A percentile compares a stretch with the other conserved stretches of the same genome.
phyloP scores from a whole-genome alignment of 2,113 vertebrate genomes.

The Pseudopodoces humilis region DNA sequence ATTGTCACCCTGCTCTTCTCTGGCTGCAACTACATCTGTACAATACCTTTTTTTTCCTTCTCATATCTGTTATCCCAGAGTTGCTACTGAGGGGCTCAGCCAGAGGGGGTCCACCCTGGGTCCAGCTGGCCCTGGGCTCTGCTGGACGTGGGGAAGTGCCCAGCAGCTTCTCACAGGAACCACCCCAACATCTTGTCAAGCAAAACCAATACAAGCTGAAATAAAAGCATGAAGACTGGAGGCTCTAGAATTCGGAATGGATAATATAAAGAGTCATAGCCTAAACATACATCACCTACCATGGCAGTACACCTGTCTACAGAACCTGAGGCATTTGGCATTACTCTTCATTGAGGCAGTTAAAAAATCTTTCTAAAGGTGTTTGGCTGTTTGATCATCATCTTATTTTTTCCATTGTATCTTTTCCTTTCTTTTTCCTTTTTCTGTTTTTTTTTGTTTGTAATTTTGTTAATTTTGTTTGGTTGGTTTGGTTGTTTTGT shows the following conservation, averaged over 20 bases:
- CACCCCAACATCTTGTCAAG: background rate
- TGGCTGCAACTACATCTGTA: background rate
- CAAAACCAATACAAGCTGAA: background rate
- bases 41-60: background rate
- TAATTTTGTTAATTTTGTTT: background rate
- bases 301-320: background rate
- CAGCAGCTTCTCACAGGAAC: background rate
- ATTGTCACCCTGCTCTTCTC: background rate
- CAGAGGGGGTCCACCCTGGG: rapidly evolving
- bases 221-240: background rate
- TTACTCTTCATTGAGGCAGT: background rate
- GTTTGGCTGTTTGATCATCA: background rate
- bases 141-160: too few species aligned
- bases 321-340: background rate
- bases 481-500: background rate
- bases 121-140: background rate
- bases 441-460: background rate
- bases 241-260: background rate
- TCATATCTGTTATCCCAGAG: background rate
- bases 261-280: background rate
- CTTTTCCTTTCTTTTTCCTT: rapidly evolving
- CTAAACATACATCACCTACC: background rate
- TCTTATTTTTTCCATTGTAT: background rate
- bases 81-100: background rate
- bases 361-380: background rate